These are phyloP conservation scores for Diachasma alloeum DNA, from an alignment of 1,140 invertebrate genomes.

Conservation along the genomic window DNA sequence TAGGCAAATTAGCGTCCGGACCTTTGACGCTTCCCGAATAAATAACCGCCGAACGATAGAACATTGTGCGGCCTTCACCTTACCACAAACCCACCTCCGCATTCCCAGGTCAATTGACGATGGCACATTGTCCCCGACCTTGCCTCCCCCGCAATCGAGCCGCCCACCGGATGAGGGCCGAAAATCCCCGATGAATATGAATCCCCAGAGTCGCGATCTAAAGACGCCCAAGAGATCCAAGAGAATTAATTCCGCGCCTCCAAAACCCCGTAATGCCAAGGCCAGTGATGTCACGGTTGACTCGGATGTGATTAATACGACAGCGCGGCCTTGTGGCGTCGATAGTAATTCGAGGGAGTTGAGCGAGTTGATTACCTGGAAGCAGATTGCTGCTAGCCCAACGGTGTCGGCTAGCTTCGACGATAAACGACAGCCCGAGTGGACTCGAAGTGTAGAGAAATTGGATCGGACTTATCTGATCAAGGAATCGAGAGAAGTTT, in stretches of 20 bases:
- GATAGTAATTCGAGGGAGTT: slow-evolving; percentile 22
- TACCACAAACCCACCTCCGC: slow-evolving; percentile 23
- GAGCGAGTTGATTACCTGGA: slow-evolving; percentile 49
- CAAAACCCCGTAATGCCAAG: slow-evolving; percentile 41
- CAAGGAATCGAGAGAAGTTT: slow-evolving; percentile 31
- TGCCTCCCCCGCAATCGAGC: not conserved
- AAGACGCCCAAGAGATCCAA: slow-evolving; percentile 17
- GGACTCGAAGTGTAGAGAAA: slow-evolving; percentile 27
- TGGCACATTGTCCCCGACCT: not conserved
- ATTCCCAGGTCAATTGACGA: slow-evolving; percentile 40
- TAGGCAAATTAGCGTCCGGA: not conserved
- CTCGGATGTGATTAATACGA: slow-evolving; percentile 43
- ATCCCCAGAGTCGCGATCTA: slow-evolving; percentile 1
- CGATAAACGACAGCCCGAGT: slow-evolving; percentile 10
- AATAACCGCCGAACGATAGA: not conserved
- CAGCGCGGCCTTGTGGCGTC: slow-evolving; percentile 42
- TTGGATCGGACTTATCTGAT: slow-evolving; percentile 49
- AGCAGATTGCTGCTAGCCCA: slow-evolving; percentile 38
- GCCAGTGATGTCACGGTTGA: slow-evolving; percentile 46
- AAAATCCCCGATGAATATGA: not conserved
- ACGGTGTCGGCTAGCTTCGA: not conserved
- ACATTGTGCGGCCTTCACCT: slow-evolving; percentile 42
- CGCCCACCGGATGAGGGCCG: not conserved
- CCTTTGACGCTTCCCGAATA: not conserved
- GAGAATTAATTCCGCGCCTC: slow-evolving; percentile 6